These are phyloP conservation scores for Sebastes baramenuke DNA, from an alignment of 2,797 vertebrate species.

Conservation along the genomic window DNA sequence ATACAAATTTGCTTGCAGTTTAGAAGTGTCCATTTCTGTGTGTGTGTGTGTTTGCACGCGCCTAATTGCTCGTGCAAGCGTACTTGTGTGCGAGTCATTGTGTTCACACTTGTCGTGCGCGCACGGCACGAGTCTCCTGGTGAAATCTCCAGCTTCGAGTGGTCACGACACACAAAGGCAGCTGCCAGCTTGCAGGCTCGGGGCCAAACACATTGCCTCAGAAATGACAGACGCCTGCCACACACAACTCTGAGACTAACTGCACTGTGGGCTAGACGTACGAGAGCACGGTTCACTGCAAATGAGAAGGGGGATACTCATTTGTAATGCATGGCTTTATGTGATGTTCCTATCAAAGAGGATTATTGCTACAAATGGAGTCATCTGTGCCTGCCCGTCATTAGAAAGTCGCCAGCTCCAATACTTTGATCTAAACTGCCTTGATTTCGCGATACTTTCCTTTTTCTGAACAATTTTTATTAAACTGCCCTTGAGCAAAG, in stretches of 20 bases:
- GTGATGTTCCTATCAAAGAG: slow-evolving; percentile 5
- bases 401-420: slow-evolving; percentile 10
- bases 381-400: slow-evolving; percentile 8
- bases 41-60: background rate
- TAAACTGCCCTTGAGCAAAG: slow-evolving; percentile 17
- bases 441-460: background rate
- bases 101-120: slow-evolving; percentile 46
- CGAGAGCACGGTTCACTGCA: slow-evolving; percentile 25
- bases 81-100: background rate
- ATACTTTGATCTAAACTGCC: slow-evolving; percentile 9
- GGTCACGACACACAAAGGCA: slow-evolving; percentile 71
- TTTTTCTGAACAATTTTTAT: background rate
- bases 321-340: slow-evolving; percentile 22
- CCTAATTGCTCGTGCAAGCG: slow-evolving; percentile 28
- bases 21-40: slow-evolving; percentile 2
- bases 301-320: slow-evolving; percentile 21
- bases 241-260: slow-evolving; percentile 34
- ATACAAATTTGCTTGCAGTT: slow-evolving; percentile 60
- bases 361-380: background rate
- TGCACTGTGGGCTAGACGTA: slow-evolving; percentile 39
- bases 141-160: slow-evolving; percentile 67
- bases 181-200: slow-evolving; percentile 63
- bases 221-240: slow-evolving; percentile 66
- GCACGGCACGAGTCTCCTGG: slow-evolving; percentile 47
- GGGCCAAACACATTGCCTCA: slow-evolving; percentile 57